Base-by-base conservation (phyloP, 1,140 invertebrate genomes). In the Hirudo medicinalis region DNA sequence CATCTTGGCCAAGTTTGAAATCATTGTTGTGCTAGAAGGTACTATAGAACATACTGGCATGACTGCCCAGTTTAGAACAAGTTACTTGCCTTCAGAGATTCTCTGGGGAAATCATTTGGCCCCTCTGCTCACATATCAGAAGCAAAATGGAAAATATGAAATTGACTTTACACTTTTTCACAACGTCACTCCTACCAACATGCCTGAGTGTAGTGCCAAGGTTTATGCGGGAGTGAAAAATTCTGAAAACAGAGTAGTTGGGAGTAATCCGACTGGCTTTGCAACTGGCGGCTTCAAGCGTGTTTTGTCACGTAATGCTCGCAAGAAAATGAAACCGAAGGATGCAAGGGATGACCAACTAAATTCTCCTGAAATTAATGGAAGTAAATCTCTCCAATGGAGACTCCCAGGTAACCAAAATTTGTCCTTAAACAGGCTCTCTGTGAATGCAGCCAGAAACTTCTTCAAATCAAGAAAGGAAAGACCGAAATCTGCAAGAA, bases 91-190 rank as follows among this genome's bases (percentile, higher is more conserved):
- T 0, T 75, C 75, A 27, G 80, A 81, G 72, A 82, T 81, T 36
- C 72, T 79, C 22, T 81, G 80, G 80, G 81, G 79, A 6, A 74
- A 79, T 63, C 72, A 78, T 20, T 79, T 81, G 54, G 77, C 78
- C 72, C 79, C 81, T 0, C 84, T 96, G 75, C 89, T 96, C 49
- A 85, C 86, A 29, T 96, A 93, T 80, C 90, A 90, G 73, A 91
- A 91, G 78, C 89, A 92, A 67, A 86, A 89, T 43, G 89, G 92
- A 72, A 88, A 89, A 25, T 96, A 94, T 79, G 87, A 91, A 75
- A 91, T 96, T 36, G 91, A 97, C 80, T 96, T 94, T 78, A 89
- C 87, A 15, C 86, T 90, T 72, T 97, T 97, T 82, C 90, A 96
- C 78, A 88, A 88, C 74, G 93, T 91, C 0, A 87, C 87, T 53